phyloP scores from a whole-genome alignment of 2,113 vertebrate genomes.

The Panurus biarmicus region DNA sequence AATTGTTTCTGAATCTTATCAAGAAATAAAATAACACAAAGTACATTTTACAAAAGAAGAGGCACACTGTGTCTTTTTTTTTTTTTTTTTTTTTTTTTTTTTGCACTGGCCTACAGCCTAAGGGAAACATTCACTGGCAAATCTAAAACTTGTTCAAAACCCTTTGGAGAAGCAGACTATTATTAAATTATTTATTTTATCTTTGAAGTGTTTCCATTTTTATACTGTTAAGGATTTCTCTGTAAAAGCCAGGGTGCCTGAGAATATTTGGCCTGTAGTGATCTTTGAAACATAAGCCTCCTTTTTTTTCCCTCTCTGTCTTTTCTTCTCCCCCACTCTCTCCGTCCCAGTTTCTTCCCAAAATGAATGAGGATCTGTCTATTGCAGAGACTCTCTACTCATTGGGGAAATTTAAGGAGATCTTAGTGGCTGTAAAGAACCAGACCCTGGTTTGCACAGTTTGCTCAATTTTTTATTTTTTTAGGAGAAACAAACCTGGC shows the following conservation, averaged over 20 bases:
- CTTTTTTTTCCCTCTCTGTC: neutral
- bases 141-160: slow-evolving; percentile 64
- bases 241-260: slow-evolving; percentile 20
- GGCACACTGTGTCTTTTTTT: slow-evolving; percentile 23
- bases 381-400: neutral
- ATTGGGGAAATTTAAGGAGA: slow-evolving; percentile 2
- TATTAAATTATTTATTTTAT: slow-evolving; percentile 67
- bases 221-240: slow-evolving; percentile 52
- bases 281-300: slow-evolving; percentile 38
- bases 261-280: slow-evolving; percentile 54
- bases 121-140: slow-evolving; percentile 60
- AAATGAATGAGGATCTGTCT: slow-evolving; percentile 20
- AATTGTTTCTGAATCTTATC: slow-evolving; percentile 38
- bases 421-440: neutral
- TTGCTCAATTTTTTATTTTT: neutral
- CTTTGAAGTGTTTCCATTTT: slow-evolving; percentile 65
- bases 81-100: slow-evolving; percentile 41
- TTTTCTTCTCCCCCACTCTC: slow-evolving; percentile 22
- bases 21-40: slow-evolving; percentile 40
- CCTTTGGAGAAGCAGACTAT: slow-evolving; percentile 50
- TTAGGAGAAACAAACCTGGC: neutral
- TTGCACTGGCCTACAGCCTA: slow-evolving; percentile 50
- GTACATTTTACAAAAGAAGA: slow-evolving; percentile 2
- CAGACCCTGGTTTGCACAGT: neutral
- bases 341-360: neutral